Evolutionary conservation across 35 echinoderm and acorn worm species (phyloP).

Genomic region (Hemicentrotus pulcherrimus): DNA sequence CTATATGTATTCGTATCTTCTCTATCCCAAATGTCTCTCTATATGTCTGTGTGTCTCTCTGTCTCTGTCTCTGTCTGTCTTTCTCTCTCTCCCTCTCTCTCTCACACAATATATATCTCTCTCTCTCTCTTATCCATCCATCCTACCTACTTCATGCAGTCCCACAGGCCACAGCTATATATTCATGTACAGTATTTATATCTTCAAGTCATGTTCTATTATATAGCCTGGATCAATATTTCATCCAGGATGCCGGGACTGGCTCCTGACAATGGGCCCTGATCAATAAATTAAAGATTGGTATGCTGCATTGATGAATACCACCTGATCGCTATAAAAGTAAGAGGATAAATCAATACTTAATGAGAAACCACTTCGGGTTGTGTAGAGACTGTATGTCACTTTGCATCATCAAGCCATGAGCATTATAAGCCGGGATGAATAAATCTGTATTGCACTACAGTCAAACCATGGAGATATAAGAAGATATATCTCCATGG

Average conservation of each 20-base stretch:
- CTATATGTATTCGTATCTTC: no score
- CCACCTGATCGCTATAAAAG: neutral
- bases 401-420: neutral
- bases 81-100: neutral
- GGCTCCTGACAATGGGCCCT: neutral
- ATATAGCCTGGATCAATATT: neutral
- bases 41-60: no score
- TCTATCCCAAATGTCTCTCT: no score
- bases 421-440: no score
- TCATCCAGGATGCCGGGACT: neutral
- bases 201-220: neutral
- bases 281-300: constrained; percentile 20
- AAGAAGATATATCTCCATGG: no score
- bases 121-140: neutral
- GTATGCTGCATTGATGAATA: neutral
- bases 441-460: no score
- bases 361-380: neutral
- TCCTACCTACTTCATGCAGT: neutral
- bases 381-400: neutral
- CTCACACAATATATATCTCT: no score
- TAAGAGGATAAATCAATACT: constrained; percentile 8
- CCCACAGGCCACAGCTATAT: neutral
- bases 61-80: neutral
- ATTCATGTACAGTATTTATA: neutral
- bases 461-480: no score